These are phyloP conservation scores for Cyclina sinensis DNA, from an alignment of 1,140 invertebrate genomes.

Conservation along the genomic window DNA sequence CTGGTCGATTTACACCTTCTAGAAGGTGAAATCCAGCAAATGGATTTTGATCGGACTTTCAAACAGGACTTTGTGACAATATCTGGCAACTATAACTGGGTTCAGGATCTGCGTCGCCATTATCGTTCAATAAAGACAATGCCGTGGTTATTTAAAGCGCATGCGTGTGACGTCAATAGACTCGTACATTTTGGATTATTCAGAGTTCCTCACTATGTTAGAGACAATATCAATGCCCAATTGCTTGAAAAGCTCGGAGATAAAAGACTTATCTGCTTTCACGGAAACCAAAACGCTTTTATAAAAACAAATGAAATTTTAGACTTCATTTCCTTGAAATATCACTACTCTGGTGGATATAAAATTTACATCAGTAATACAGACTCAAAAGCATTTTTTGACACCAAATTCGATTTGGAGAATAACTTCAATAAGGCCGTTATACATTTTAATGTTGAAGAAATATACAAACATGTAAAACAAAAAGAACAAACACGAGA, in stretches of 20 bases:
- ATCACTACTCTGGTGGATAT: neutral
- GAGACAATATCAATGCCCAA: neutral
- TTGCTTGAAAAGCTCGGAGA: neutral
- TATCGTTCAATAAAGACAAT: neutral
- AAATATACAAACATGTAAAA: neutral
- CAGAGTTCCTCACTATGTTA: neutral
- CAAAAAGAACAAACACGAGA: neutral
- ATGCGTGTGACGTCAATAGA: conserved; percentile 19
- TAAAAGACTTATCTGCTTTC: neutral
- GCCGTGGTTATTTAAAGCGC: neutral
- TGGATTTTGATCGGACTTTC: neutral
- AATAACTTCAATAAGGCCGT: neutral
- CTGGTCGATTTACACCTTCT: neutral
- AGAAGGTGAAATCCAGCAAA: neutral
- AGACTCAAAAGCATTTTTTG: neutral
- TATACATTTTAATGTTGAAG: neutral
- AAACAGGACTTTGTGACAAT: neutral
- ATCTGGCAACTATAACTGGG: neutral
- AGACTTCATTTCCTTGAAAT: neutral
- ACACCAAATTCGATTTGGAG: neutral
- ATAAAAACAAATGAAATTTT: neutral
- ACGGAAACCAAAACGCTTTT: no score
- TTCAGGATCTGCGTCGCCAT: neutral
- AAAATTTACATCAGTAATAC: conserved; percentile 3
- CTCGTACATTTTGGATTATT: conserved; percentile 6